Evolutionary conservation across 2,888 invertebrate genomes (phyloP).

Genomic region (Leistus spinibarbis): DNA sequence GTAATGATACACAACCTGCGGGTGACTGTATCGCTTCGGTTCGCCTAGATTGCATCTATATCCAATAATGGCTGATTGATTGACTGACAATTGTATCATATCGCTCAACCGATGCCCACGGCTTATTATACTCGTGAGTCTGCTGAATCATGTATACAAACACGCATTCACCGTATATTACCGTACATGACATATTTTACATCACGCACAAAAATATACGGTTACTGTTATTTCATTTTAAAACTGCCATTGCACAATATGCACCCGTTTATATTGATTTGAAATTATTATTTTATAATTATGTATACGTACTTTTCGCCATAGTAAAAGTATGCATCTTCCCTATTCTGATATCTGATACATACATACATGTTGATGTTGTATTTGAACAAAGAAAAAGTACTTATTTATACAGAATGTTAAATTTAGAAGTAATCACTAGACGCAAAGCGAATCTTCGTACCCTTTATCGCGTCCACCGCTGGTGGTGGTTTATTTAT

Average conservation of each 20-base stretch:
- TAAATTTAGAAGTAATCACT: too few species aligned
- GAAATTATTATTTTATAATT: not conserved
- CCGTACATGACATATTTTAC: not conserved
- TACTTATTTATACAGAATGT: too few species aligned
- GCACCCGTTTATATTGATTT: too few species aligned
- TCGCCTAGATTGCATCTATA: conserved; percentile 15
- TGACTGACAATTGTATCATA: conserved; percentile 35
- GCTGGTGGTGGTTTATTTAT: too few species aligned
- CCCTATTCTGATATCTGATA: too few species aligned
- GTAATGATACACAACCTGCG: not conserved
- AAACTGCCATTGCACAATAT: too few species aligned
- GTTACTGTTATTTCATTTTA: not conserved
- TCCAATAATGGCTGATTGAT: conserved; percentile 33
- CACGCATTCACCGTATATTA: not conserved
- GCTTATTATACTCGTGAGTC: conserved; percentile 2
- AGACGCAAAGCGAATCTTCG: too few species aligned
- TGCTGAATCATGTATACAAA: not conserved
- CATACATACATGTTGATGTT: too few species aligned
- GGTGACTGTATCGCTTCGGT: conserved; percentile 14
- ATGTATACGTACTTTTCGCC: not conserved
- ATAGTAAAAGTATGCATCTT: not conserved
- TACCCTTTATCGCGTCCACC: too few species aligned
- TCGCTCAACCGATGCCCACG: conserved; percentile 6
- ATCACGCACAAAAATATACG: not conserved
- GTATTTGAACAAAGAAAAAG: too few species aligned